Evolutionary conservation across 35 echinoderm and acorn worm genomes (phyloP).

Genomic region (Chiridota heheva): DNA sequence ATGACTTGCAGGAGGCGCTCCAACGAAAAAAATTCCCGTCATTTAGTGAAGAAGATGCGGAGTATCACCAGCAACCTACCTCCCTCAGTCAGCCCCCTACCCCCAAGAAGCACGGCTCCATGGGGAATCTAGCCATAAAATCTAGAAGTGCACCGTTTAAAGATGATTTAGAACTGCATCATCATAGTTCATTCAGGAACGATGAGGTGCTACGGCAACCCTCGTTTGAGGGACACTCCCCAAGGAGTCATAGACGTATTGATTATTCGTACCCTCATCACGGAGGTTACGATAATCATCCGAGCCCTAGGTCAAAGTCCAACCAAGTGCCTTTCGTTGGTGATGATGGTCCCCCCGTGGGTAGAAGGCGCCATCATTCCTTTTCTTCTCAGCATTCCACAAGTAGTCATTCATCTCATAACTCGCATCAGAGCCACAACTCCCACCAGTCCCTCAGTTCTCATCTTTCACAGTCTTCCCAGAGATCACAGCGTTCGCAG

Average conservation of each 20-base stretch:
- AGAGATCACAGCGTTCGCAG: constrained; percentile 1
- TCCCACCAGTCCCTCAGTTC: constrained; percentile 29
- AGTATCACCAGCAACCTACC: constrained; percentile 54
- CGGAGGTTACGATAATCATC: constrained; percentile 2
- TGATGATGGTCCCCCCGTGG: neutral
- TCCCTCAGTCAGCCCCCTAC: constrained; percentile 40
- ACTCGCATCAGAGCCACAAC: constrained; percentile 41
- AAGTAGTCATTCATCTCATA: constrained; percentile 70
- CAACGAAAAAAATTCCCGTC: constrained; percentile 25
- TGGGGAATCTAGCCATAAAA: constrained; percentile 73
- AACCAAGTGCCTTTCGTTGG: neutral
- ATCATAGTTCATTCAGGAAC: too few relatives aligned
- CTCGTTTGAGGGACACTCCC: too few relatives aligned
- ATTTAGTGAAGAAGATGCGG: constrained; percentile 42
- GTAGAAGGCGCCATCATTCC: constrained; percentile 68
- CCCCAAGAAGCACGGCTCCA: constrained; percentile 75
- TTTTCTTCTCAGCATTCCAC: constrained; percentile 77
- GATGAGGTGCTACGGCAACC: too few relatives aligned
- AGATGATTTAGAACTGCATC: too few relatives aligned
- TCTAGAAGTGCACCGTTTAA: constrained; percentile 38
- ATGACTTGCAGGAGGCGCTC: constrained; percentile 65
- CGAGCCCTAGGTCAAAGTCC: neutral
- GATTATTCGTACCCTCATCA: constrained; percentile 26
- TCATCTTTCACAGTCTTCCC: constrained; percentile 21
- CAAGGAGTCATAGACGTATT: too few relatives aligned